Percentiles rank a stretch among this genome's conserved stretches.
phyloP scores from a whole-genome alignment of 1,140 invertebrate genomes.

The Homarus americanus region DNA sequence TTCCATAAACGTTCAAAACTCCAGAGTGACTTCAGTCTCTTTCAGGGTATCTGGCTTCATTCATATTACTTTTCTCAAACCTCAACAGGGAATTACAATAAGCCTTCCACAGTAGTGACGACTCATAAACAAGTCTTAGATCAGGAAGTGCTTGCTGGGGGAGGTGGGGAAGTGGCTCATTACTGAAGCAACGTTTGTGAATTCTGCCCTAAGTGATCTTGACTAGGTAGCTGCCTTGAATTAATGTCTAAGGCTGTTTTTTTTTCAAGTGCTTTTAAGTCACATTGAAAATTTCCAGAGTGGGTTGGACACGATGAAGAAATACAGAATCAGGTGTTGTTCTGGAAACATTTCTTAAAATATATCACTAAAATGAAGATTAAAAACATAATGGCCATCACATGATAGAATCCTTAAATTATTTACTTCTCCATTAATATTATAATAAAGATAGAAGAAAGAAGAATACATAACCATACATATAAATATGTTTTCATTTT shows the following conservation, averaged over 20 bases:
- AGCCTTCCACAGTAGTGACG: conserved; percentile 6
- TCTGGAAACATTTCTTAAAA: background rate
- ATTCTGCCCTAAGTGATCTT: conserved; percentile 33
- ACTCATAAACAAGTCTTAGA: background rate
- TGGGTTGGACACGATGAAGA: conserved; percentile 31
- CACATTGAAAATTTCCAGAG: conserved; percentile 40
- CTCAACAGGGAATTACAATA: background rate
- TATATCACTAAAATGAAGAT: background rate
- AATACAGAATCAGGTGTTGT: conserved; percentile 28
- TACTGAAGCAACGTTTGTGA: background rate
- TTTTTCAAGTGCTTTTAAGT: conserved; percentile 30
- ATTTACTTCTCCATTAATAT: background rate
- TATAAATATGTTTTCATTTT: background rate
- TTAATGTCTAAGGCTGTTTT: conserved; percentile 63
- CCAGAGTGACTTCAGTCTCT: background rate
- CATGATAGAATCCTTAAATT: background rate
- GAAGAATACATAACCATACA: background rate
- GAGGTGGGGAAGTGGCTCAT: background rate
- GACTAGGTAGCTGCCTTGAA: conserved; percentile 71
- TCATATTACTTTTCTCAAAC: no score
- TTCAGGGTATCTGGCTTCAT: no score
- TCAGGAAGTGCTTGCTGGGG: background rate
- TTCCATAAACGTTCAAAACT: background rate
- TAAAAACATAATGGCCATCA: background rate
- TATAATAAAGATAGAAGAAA: background rate